phyloP scores from a whole-genome alignment of 2,888 invertebrate genomes.

The Cheilosia impressa region DNA sequence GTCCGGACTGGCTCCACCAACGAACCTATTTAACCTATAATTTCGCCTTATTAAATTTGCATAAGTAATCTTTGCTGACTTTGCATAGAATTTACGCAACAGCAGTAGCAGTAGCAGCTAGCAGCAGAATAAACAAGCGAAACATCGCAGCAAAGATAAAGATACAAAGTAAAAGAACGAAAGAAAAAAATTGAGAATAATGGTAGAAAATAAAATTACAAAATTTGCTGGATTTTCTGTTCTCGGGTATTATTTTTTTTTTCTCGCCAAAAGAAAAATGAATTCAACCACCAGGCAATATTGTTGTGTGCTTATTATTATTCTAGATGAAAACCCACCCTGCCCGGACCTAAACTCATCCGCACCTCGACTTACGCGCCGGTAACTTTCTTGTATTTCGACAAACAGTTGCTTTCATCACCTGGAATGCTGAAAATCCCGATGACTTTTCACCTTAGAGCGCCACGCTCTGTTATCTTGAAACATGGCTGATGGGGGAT shows the following conservation, averaged over 20 bases:
- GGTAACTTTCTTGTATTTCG: constrained; percentile 33
- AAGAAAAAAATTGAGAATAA: constrained; percentile 46
- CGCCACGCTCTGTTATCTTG: constrained; percentile 24
- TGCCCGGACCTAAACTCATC: background rate
- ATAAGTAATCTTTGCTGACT: constrained; percentile 75
- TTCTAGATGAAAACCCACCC: constrained; percentile 50
- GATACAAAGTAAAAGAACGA: background rate
- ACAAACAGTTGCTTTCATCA: constrained; percentile 69
- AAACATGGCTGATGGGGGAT: constrained; percentile 2
- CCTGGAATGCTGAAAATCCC: constrained; percentile 60
- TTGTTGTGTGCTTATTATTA: constrained; percentile 68
- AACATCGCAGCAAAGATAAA: constrained; percentile 37
- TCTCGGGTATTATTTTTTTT: constrained; percentile 18
- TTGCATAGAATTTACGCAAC: constrained; percentile 72
- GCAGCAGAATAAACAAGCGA: constrained; percentile 60
- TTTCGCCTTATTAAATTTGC: constrained; percentile 74
- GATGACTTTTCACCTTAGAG: constrained; percentile 71
- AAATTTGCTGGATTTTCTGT: constrained; percentile 67
- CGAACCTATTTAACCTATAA: constrained; percentile 74
- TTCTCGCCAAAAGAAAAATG: constrained; percentile 47
- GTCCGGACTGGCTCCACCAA: constrained; percentile 26
- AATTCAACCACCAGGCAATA: constrained; percentile 67
- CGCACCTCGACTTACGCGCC: background rate
- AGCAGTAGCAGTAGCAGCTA: constrained; percentile 21
- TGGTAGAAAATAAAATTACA: constrained; percentile 70